phyloP scores from a whole-genome alignment of 2,113 vertebrate species.

The Poeciliopsis turrubarensis region DNA sequence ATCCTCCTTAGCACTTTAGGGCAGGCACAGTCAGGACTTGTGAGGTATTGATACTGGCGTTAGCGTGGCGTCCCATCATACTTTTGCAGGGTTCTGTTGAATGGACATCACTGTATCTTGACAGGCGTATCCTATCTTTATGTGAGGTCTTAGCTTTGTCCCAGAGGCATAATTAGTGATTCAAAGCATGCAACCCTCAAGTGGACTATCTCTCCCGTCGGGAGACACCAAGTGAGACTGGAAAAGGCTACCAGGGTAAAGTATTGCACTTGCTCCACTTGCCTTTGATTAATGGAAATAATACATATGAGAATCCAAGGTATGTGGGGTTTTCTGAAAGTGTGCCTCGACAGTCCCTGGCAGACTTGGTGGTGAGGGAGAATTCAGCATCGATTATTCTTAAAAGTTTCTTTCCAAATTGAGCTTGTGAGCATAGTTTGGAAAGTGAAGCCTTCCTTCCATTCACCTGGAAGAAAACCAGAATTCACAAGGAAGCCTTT shows the following conservation, averaged over 20 bases:
- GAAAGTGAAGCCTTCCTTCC: neutral
- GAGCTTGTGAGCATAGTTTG: no score
- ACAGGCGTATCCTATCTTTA: neutral
- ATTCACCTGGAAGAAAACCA: neutral
- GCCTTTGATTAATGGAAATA: neutral
- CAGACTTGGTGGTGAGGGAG: neutral
- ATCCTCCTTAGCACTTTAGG: neutral
- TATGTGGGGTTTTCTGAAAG: neutral
- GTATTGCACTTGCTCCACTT: neutral
- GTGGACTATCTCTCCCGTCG: neutral
- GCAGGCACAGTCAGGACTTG: neutral
- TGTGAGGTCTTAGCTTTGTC: neutral
- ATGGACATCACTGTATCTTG: neutral
- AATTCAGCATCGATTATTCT: neutral
- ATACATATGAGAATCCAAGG: neutral
- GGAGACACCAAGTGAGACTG: neutral
- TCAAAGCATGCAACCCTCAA: neutral
- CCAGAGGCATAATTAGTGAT: neutral
- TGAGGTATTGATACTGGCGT: neutral
- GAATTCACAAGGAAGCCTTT: neutral
- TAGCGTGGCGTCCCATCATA: neutral
- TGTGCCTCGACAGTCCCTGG: neutral
- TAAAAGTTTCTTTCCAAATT: neutral
- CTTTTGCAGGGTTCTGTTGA: neutral
- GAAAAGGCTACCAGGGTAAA: neutral